These are phyloP conservation scores for Callimico goeldii DNA, from an alignment of 2,797 vertebrate genomes.

Conservation along the genomic window DNA sequence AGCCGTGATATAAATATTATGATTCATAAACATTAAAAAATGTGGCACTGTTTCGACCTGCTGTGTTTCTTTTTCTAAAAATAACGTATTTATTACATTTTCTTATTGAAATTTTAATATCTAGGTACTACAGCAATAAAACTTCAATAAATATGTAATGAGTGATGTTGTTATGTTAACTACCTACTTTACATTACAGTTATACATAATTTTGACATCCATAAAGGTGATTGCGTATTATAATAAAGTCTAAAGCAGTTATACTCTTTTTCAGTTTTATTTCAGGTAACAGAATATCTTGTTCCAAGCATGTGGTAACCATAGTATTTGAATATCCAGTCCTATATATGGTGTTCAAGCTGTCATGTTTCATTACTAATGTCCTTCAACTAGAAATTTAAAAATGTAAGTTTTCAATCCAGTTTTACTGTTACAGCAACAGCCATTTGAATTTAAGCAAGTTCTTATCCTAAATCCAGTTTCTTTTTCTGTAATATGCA, in stretches of 20 bases:
- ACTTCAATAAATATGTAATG: slow-evolving; percentile 79
- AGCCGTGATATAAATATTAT: slow-evolving; percentile 61
- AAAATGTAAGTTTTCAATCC: slow-evolving; percentile 6
- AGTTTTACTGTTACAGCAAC: not conserved
- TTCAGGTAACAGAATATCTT: slow-evolving; percentile 69
- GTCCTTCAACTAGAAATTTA: slow-evolving; percentile 21
- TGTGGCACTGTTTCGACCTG: slow-evolving; percentile 56
- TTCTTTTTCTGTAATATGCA: not conserved
- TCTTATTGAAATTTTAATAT: slow-evolving; percentile 82
- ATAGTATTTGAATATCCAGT: slow-evolving; percentile 41
- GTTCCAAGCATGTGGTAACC: slow-evolving; percentile 59
- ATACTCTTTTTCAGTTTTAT: slow-evolving; percentile 68
- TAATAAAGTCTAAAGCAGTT: slow-evolving; percentile 78
- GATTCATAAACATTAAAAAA: slow-evolving; percentile 74
- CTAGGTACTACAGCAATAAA: slow-evolving; percentile 81
- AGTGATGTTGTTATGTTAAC: slow-evolving; percentile 80
- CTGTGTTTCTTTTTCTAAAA: slow-evolving; percentile 75
- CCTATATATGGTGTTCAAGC: slow-evolving; percentile 21
- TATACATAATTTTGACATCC: slow-evolving; percentile 74
- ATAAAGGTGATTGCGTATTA: slow-evolving; percentile 84
- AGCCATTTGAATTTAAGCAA: not conserved
- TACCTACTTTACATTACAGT: slow-evolving; percentile 76
- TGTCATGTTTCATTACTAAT: slow-evolving; percentile 25
- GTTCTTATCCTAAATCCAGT: not conserved
- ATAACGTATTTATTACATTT: slow-evolving; percentile 80